Conservation (phyloP, 2,888 invertebrate genomes). For the Cacoxenus indagator region DNA sequence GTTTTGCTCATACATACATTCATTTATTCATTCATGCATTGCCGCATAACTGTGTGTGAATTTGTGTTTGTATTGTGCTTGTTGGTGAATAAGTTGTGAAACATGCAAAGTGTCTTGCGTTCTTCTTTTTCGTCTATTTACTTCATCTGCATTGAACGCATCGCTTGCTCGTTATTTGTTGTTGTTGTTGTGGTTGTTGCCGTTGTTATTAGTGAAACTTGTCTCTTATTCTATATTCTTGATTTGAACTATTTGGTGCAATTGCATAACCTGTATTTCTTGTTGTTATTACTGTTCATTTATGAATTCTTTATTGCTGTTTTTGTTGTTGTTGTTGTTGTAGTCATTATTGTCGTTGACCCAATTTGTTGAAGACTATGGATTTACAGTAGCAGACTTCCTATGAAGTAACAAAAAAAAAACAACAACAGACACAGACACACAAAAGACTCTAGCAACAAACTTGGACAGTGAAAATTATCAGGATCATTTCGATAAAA, state of each 20-base stretch:
- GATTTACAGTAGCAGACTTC: no score
- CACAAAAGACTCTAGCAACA: no score
- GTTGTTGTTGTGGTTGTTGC: neutral
- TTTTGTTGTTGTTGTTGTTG: neutral
- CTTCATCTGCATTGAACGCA: neutral
- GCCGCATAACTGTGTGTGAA: neutral
- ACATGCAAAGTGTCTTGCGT: neutral
- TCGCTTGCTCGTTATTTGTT: neutral
- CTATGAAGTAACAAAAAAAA: no score
- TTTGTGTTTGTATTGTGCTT: neutral
- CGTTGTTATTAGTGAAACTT: neutral
- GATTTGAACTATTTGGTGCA: slow-evolving; percentile 19
- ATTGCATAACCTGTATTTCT: slow-evolving; percentile 17
- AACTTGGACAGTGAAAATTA: no score
- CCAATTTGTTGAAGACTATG: no score
- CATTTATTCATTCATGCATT: neutral
- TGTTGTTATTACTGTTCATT: slow-evolving; percentile 17
- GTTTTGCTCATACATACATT: neutral
- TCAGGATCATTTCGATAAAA: no score
- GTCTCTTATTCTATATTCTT: neutral
- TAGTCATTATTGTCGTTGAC: neutral
- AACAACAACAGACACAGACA: no score
- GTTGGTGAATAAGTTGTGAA: neutral
- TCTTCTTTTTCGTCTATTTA: neutral
- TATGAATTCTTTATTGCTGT: neutral